These are phyloP conservation scores for Thecophora atra DNA, from an alignment of 2,888 invertebrate genomes.

Conservation along the genomic window DNA sequence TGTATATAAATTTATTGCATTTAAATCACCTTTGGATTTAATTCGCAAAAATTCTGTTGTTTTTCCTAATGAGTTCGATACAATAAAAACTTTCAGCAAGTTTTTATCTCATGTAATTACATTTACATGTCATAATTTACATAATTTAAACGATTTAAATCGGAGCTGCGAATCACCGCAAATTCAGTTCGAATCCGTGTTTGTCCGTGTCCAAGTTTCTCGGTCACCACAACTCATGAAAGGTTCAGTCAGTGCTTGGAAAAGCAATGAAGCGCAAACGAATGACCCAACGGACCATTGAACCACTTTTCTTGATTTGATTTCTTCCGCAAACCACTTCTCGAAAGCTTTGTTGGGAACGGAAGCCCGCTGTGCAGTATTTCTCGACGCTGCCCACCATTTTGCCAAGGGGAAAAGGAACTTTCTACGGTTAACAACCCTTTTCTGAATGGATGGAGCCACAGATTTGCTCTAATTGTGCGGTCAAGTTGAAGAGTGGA, in stretches of 20 bases:
- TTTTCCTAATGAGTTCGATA: no score
- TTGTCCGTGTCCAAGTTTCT: neutral
- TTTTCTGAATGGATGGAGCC: neutral
- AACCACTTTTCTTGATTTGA: slow-evolving; percentile 35
- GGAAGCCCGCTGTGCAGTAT: neutral
- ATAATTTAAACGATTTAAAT: no score
- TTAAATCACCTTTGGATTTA: no score
- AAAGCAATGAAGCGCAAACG: slow-evolving; percentile 33
- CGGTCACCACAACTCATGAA: neutral
- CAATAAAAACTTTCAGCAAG: no score
- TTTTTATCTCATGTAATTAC: no score
- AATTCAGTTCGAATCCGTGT: neutral
- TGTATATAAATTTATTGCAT: no score
- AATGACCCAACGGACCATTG: slow-evolving; percentile 12
- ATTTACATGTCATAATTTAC: no score
- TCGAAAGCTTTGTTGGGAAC: neutral
- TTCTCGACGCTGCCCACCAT: neutral
- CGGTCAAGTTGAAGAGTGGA: slow-evolving; percentile 14
- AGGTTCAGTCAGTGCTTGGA: neutral
- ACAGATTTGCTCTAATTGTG: slow-evolving; percentile 9
- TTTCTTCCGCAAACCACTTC: slow-evolving; percentile 1
- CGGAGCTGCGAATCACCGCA: no score
- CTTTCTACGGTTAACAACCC: neutral
- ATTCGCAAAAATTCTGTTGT: no score
- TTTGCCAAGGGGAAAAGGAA: neutral